Evolutionary conservation across 2,888 invertebrate species (phyloP).

Genomic region (Teleogryllus oceanicus): DNA sequence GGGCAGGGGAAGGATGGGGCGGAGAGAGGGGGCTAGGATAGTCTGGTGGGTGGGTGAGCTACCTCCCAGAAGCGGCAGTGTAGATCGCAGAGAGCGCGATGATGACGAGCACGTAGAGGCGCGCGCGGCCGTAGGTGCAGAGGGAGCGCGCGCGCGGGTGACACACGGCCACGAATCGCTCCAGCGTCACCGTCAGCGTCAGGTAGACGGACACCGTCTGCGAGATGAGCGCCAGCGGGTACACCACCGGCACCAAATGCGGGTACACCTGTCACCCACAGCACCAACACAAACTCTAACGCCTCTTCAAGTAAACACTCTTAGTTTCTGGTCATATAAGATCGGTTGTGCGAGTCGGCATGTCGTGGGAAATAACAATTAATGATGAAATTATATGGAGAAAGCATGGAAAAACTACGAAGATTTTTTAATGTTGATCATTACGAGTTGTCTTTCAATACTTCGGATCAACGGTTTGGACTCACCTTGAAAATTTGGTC

Average conservation of each 20-base stretch:
- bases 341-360: too few relatives aligned
- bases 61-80: slow-evolving; percentile 71
- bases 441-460: too few relatives aligned
- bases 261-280: slow-evolving; percentile 57
- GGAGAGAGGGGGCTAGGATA: slow-evolving; percentile 68
- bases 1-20: slow-evolving; percentile 67
- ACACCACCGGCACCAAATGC: slow-evolving; percentile 73
- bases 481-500: too few relatives aligned
- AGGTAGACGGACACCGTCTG: slow-evolving; percentile 94
- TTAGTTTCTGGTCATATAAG: too few relatives aligned
- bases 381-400: too few relatives aligned
- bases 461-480: too few relatives aligned
- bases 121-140: slow-evolving; percentile 84
- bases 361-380: too few relatives aligned
- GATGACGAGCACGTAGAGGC: slow-evolving; percentile 79
- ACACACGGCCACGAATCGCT: slow-evolving; percentile 91
- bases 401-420: too few relatives aligned
- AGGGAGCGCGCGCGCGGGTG: slow-evolving; percentile 84
- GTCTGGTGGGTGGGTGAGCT: slow-evolving; percentile 44
- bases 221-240: slow-evolving; percentile 79
- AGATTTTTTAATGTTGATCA: too few relatives aligned
- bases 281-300: too few relatives aligned
- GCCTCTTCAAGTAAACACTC: too few relatives aligned
- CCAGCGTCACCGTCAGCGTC: slow-evolving; percentile 78
- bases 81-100: slow-evolving; percentile 77